Conservation (phyloP, 2,113 vertebrate species). For the Spermophilus dauricus region DNA sequence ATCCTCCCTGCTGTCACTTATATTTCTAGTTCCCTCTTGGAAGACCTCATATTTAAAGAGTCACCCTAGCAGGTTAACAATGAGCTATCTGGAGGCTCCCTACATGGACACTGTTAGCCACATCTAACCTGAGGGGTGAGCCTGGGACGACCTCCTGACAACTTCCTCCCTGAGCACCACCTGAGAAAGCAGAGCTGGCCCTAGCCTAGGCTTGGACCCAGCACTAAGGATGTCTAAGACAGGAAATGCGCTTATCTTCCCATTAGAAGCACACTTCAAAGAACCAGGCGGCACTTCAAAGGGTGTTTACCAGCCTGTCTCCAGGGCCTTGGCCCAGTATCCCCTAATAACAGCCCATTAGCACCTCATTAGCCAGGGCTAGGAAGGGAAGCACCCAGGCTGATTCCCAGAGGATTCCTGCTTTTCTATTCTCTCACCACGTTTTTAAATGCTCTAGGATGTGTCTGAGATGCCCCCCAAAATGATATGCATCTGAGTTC, state of each 20-base stretch:
- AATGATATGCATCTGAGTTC: not conserved
- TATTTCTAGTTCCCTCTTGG: not conserved
- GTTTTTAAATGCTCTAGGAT: not conserved
- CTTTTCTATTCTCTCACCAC: not conserved
- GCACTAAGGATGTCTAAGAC: not conserved
- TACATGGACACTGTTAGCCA: not conserved
- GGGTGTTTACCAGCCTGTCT: constrained; percentile 50
- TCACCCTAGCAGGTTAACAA: not conserved
- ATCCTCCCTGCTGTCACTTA: not conserved
- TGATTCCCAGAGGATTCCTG: not conserved
- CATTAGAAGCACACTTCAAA: constrained; percentile 66
- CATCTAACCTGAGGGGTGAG: not conserved
- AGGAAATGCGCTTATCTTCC: constrained; percentile 70
- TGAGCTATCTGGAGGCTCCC: not conserved
- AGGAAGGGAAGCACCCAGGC: constrained; percentile 37
- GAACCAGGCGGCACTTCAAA: constrained; percentile 64
- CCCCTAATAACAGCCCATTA: constrained; percentile 74
- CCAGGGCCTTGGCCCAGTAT: constrained; percentile 58
- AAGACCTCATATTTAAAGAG: not conserved
- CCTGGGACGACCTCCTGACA: not conserved
- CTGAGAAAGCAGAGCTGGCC: not conserved
- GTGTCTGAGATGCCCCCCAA: not conserved
- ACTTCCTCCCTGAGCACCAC: not conserved
- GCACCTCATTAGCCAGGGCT: constrained; percentile 72
- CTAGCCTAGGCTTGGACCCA: not conserved